These are phyloP conservation scores for Metridium senile DNA, from an alignment of 92 coral and sea anemone genomes.

Conservation along the genomic window DNA sequence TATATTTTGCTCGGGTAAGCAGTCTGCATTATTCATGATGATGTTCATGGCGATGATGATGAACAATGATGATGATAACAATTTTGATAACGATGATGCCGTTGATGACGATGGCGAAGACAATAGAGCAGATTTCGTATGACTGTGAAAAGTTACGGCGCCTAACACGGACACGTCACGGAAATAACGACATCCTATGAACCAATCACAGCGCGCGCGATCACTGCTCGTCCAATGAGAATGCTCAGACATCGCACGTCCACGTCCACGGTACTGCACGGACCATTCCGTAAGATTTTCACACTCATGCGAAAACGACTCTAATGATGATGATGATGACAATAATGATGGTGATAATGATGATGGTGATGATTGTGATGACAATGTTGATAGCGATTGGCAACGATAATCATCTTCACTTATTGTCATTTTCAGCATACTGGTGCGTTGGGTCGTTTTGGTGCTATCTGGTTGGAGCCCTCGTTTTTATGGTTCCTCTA, in stretches of 20 bases:
- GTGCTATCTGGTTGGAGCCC: slow-evolving; percentile 91
- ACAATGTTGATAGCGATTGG: neutral
- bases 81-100: neutral
- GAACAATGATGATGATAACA: neutral
- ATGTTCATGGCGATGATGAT: neutral
- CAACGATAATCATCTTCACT: too few species aligned
- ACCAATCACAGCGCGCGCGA: too few species aligned
- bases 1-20: slow-evolving; percentile 83
- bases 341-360: neutral
- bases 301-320: too few species aligned
- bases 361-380: neutral
- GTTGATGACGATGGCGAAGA: neutral
- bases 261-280: too few species aligned
- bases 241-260: too few species aligned
- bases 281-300: too few species aligned
- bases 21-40: neutral
- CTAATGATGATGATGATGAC: neutral
- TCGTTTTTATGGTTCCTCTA: slow-evolving; percentile 80
- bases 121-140: too few species aligned
- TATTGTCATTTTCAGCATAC: slow-evolving; percentile 62
- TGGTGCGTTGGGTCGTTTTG: slow-evolving; percentile 95
- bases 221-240: too few species aligned
- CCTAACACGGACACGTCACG: too few species aligned
- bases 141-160: too few species aligned
- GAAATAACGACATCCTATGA: too few species aligned